Evolutionary conservation across 1,140 invertebrate genomes (phyloP).

Genomic region (Pogonognathellus flavescens): DNA sequence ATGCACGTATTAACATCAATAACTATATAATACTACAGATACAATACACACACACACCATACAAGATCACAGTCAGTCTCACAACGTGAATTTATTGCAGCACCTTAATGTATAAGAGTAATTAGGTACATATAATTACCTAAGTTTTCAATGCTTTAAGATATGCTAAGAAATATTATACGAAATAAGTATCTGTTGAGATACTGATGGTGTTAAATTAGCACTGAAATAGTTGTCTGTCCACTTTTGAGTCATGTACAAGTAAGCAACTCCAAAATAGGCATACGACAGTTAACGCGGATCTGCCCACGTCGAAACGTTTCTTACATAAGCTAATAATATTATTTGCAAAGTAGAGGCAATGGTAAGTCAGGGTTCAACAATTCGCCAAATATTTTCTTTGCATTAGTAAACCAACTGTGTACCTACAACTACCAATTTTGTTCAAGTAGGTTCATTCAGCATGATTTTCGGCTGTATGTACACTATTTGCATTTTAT

Average conservation of each 20-base stretch:
- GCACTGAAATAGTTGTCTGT: constrained; percentile 45
- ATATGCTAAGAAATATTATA: not conserved
- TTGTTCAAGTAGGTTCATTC: not conserved
- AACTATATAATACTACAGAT: not conserved
- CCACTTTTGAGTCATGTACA: constrained; percentile 32
- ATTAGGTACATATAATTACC: too few relatives aligned
- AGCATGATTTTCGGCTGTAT: not conserved
- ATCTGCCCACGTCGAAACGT: constrained; percentile 30
- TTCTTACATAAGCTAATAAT: constrained; percentile 23
- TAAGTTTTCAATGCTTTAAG: not conserved
- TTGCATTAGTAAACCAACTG: constrained; percentile 10
- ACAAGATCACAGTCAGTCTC: too few relatives aligned
- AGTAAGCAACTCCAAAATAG: constrained; percentile 28
- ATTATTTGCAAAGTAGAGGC: constrained; percentile 14
- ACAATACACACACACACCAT: not conserved
- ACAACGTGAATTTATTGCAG: too few relatives aligned
- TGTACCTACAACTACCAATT: not conserved
- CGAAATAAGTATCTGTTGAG: constrained; percentile 8
- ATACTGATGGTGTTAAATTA: constrained; percentile 36
- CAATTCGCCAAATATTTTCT: constrained; percentile 42
- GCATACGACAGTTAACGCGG: constrained; percentile 41
- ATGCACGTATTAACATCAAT: not conserved
- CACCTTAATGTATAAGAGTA: too few relatives aligned
- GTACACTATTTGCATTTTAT: not conserved
- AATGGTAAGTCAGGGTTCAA: constrained; percentile 31